Conservation (phyloP, 2,797 vertebrate genomes). For the Perdix hodgsoniae region DNA sequence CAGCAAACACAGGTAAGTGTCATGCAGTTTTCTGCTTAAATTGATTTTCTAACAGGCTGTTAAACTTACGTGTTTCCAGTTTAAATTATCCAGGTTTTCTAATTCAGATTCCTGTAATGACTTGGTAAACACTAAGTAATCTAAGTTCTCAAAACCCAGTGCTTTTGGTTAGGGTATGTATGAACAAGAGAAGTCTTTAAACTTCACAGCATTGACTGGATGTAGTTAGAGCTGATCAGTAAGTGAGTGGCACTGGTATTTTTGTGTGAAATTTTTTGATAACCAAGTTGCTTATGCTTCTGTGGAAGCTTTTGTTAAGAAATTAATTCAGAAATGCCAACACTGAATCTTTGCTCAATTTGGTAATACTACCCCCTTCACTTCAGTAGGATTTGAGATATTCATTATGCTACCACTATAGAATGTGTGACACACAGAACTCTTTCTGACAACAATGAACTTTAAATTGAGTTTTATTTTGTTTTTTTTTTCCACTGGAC, state of each 20-base stretch:
- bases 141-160: neutral
- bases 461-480: neutral
- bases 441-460: neutral
- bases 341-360: accelerated
- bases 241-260: neutral
- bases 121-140: neutral
- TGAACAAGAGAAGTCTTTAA: neutral
- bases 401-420: neutral
- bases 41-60: neutral
- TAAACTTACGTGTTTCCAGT: neutral
- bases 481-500: neutral
- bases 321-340: neutral
- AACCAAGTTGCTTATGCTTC: neutral
- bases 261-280: neutral
- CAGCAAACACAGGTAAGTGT: constrained; percentile 92
- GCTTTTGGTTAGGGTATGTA: neutral
- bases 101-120: neutral
- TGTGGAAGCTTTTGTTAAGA: neutral
- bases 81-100: neutral
- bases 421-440: neutral
- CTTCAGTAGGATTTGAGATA: neutral
- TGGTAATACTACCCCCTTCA: neutral
- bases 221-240: neutral
- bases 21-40: neutral
- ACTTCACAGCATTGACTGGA: neutral